Evolutionary conservation across 2,113 vertebrate species (phyloP).

Genomic region (Phycodurus eques): DNA sequence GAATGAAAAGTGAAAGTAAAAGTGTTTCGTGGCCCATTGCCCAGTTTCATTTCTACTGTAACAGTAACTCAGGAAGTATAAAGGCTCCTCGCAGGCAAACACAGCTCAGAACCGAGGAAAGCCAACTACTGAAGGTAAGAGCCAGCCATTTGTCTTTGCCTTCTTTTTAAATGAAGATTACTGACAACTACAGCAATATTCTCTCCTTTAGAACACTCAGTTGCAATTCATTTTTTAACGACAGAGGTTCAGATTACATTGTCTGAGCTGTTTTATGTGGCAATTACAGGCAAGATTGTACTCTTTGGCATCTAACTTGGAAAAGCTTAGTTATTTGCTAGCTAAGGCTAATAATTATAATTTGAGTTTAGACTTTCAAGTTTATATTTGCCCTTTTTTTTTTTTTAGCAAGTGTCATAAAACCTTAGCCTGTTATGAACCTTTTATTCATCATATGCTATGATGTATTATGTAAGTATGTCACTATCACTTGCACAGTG

Average conservation of each 20-base stretch:
- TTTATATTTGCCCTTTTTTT: too few species aligned
- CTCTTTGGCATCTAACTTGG: not conserved
- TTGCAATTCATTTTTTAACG: not conserved
- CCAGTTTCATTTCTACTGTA: constrained; percentile 21
- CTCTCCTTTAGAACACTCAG: not conserved
- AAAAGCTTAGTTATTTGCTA: not conserved
- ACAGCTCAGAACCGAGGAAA: not conserved
- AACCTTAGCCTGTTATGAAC: too few species aligned
- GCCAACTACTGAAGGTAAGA: constrained; percentile 15
- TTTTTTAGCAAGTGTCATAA: too few species aligned
- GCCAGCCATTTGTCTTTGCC: not conserved
- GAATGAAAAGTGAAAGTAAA: constrained; percentile 6
- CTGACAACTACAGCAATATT: not conserved
- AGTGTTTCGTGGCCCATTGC: not conserved
- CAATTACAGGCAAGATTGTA: not conserved
- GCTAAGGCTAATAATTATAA: not conserved
- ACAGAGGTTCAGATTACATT: not conserved
- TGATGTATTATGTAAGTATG: too few species aligned
- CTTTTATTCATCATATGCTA: too few species aligned
- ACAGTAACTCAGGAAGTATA: not conserved
- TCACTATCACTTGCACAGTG: too few species aligned
- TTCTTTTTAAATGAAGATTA: not conserved
- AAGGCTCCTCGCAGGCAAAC: not conserved
- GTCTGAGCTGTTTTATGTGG: not conserved
- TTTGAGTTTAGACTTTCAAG: too few species aligned